These are phyloP conservation scores for Brachyhypopomus occidentalis DNA, from an alignment of 2,113 vertebrate species.

Conservation along the genomic window DNA sequence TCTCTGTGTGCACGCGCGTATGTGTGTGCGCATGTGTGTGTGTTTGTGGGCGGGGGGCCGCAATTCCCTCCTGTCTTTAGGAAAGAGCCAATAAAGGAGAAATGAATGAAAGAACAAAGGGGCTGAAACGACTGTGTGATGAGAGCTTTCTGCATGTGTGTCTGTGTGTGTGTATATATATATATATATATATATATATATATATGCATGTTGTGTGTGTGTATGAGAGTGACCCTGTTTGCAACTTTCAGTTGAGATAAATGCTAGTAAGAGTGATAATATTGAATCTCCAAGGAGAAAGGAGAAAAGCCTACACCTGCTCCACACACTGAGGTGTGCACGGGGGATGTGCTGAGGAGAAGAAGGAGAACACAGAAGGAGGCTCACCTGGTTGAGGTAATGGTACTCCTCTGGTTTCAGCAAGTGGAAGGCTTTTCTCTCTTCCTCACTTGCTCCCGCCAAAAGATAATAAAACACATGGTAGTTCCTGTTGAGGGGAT, in stretches of 20 bases:
- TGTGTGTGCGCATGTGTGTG: too few relatives aligned
- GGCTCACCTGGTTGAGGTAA: constrained; percentile 93
- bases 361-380: not conserved
- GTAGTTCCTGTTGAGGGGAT: constrained; percentile 83
- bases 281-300: not conserved
- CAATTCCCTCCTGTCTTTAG: constrained; percentile 45
- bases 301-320: not conserved
- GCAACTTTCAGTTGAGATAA: not conserved
- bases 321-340: not conserved
- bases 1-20: too few relatives aligned
- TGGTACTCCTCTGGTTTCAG: constrained; percentile 92
- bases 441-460: constrained; percentile 92
- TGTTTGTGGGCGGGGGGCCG: not conserved
- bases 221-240: not conserved
- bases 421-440: constrained; percentile 89
- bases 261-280: not conserved
- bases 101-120: constrained; percentile 40
- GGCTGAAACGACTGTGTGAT: constrained; percentile 1
- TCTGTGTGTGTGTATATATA: constrained; percentile 11
- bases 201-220: too few relatives aligned
- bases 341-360: not conserved
- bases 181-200: too few relatives aligned
- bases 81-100: constrained; percentile 32
- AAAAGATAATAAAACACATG: constrained; percentile 98
- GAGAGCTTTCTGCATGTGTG: constrained; percentile 36